Evolutionary conservation across 2,888 invertebrate species (phyloP), one percentile per base, ranked within the genome.

Genomic region (Hesperia comma): DNA sequence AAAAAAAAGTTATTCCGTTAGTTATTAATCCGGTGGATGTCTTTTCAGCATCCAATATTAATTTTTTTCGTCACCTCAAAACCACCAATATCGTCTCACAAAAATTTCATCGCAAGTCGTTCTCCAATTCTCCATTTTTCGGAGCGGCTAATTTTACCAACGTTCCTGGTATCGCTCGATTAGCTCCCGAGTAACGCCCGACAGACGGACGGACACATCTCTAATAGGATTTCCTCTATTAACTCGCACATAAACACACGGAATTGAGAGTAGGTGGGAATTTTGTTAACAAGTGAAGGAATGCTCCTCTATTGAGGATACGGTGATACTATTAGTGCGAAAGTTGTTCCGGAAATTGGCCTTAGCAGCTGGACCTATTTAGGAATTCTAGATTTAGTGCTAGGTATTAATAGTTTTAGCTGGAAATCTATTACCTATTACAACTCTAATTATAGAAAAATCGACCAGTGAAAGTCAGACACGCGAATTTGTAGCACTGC

Each of bases 261-360:
- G 21, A 61, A 61, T 51, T 61, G 61, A 26, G 60, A 61, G 61
- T 61, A 61, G 61, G 61, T 26, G 61, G 61, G 51, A 43, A 61
- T 51, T 37, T 61, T 37, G 49, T 61, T 19, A 19, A 37, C 51
- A 37, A 51, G 19, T 19, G n/a, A 12, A 43, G 15, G 26, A 58
- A 17, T 37, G 49, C 6, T 46, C 8, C 21, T 61, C 19, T 37
- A 37, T 51, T 37, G 19, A 46, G 60, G 37, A 61, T 19, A 37
- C 15, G 26, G 2, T 26, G n/a, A 10, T 26, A 43, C 33, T 6
- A 40, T 12, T 21, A 5, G 14, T 26, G 26, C 3, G 26, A 26
- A 26, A 26, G 26, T 26, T 26, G 26, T 4, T 26, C 3, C 26
- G 26, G 5, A 26, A 26, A 5, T 2, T 5, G 2, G 26, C 26